Conservation (phyloP, 37 sponge, comb jelly and placozoan genomes). For the Oscarella lobularis region DNA sequence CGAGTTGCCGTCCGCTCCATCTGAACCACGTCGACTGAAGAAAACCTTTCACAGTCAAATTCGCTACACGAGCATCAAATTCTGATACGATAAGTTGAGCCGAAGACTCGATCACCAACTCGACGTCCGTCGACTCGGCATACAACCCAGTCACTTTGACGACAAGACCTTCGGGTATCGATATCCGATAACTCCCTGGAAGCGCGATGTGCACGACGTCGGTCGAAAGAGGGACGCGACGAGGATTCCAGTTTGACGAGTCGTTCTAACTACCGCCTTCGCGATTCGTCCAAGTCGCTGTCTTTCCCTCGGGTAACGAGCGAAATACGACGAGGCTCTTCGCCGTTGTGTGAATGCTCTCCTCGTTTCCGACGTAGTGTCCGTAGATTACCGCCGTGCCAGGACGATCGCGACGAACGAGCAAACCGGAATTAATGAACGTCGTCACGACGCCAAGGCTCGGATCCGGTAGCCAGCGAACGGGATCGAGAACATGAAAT, state of each 20-base stretch:
- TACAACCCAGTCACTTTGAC: conserved; percentile 11
- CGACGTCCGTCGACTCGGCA: too few relatives aligned
- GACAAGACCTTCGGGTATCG: not conserved
- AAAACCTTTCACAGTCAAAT: not conserved
- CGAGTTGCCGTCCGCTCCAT: conserved; percentile 2
- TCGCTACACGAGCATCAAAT: not conserved
- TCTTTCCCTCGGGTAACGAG: not conserved
- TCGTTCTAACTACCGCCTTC: not conserved
- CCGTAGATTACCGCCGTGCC: not conserved
- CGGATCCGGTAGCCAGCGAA: not conserved
- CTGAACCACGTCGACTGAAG: not conserved
- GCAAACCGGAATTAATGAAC: not conserved
- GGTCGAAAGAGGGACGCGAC: not conserved
- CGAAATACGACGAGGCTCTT: not conserved
- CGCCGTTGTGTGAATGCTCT: not conserved
- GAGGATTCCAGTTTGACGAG: not conserved
- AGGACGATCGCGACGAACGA: not conserved
- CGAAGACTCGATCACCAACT: not conserved
- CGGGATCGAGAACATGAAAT: not conserved
- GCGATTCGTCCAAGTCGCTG: not conserved
- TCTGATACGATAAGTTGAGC: not conserved
- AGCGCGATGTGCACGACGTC: conserved; percentile 2
- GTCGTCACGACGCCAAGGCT: not conserved
- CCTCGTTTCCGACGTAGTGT: not conserved
- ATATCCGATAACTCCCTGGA: not conserved